Percentiles rank a stretch among this genome's conserved stretches.
Evolutionary conservation across 2,797 vertebrate species (phyloP).

Genomic region (Orientallactaga sibirica): DNA sequence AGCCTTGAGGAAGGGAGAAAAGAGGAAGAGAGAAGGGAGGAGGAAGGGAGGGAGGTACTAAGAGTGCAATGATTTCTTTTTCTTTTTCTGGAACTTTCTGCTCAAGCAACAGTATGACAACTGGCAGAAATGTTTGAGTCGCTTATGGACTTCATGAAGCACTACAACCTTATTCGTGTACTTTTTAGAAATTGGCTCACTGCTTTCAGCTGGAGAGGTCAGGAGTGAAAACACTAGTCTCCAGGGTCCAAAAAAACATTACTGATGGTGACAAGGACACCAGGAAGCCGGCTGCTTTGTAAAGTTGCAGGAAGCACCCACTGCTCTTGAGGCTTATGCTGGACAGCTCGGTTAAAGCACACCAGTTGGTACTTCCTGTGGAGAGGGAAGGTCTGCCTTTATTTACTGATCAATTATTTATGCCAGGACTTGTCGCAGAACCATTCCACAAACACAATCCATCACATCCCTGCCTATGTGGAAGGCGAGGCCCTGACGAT

Average conservation of each 20-base stretch:
- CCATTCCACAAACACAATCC: too few species aligned
- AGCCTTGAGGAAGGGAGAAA: neutral
- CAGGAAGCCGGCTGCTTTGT: neutral
- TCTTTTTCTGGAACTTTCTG: neutral
- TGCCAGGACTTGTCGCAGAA: neutral
- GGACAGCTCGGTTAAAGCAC: neutral
- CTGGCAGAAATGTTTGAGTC: neutral
- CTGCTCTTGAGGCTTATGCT: neutral
- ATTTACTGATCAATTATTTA: neutral
- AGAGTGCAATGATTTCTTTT: neutral
- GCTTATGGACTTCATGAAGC: neutral
- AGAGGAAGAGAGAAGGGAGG: neutral
- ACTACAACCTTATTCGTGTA: neutral
- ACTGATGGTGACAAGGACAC: too few species aligned
- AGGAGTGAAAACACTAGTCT: neutral
- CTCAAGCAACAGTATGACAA: neutral
- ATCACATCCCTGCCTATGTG: neutral
- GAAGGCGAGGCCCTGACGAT: neutral
- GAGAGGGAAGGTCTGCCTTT: neutral
- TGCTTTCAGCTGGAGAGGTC: neutral
- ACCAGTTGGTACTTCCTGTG: rapidly evolving
- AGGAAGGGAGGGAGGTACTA: rapidly evolving
- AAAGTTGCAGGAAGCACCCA: neutral
- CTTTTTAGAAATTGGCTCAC: neutral
- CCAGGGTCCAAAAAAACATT: neutral